Evolutionary conservation across 2,797 vertebrate genomes (phyloP), one percentile per base, ranked within the genome.

Genomic region (Sebastes nivosus): DNA sequence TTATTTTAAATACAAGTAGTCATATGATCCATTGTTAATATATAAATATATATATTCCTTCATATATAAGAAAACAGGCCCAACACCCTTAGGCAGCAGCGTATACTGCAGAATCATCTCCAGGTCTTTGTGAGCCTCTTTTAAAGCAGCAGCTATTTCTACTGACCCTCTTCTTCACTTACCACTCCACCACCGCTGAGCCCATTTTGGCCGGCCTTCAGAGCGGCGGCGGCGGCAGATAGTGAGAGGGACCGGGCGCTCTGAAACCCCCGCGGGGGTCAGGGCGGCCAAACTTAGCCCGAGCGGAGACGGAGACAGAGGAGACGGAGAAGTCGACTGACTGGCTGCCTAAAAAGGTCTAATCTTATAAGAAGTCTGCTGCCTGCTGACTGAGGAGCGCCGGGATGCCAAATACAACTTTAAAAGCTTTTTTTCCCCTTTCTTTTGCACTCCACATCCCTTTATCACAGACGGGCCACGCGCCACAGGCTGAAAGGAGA

Each of bases 391-490:
- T 75, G 81, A 83, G 82, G 87, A 90, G 83, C 50, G 2, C 79
- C 67, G 67, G 81, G 86, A 94, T 75, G 81, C 89, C 78, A 88
- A 91, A 82, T 68, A 91, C 87, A 88, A 89, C 84, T 92, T 90
- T 94, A 92, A 95, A 95, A 94, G 91, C 79, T 90, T 91, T 92
- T n/a, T n/a, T n/a, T n/a, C n/a, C n/a, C n/a, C 75, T 36, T 61
- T 32, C 87, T 79, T 86, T 77, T 89, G 85, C 92, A 75, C 75
- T 83, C 79, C 81, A 81, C 88, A 88, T 90, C 81, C 86, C 86
- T 93, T 93, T 93, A 93, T 93, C 90, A 72, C 90, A 89, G 89
- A 85, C 80, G 50, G 84, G 80, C 92, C 86, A 89, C 81, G 91
- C 77, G 90, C 82, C 88, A 72, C 86, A 25, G 83, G 86, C 88